A percentile compares a stretch with the other conserved stretches of the same genome.
These are phyloP conservation scores for Zonotrichia leucophrys DNA, from an alignment of 2,113 vertebrate species.

Conservation along the genomic window DNA sequence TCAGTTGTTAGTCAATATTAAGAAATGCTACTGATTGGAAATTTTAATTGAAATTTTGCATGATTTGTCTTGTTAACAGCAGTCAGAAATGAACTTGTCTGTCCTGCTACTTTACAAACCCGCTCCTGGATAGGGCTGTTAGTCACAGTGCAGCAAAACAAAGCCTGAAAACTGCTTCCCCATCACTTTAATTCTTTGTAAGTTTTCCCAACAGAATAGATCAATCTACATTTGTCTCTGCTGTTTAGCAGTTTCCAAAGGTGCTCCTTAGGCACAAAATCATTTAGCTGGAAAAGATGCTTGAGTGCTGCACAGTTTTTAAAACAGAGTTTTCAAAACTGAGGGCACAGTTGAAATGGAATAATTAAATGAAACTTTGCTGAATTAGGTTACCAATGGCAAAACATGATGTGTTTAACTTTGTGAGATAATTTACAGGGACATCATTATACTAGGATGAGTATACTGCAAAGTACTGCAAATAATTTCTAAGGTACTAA, in stretches of 20 bases:
- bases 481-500: neutral
- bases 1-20: neutral
- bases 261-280: neutral
- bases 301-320: neutral
- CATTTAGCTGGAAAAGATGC: neutral
- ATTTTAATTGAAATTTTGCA: neutral
- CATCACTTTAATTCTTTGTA: slow-evolving; percentile 34
- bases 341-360: neutral
- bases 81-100: neutral
- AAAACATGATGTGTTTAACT: neutral
- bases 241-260: neutral
- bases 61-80: neutral
- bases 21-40: neutral
- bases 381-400: neutral
- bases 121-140: neutral
- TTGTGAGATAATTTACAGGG: neutral
- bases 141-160: neutral
- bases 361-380: neutral
- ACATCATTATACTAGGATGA: neutral
- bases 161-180: slow-evolving; percentile 30
- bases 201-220: neutral
- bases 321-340: neutral
- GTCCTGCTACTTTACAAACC: neutral
- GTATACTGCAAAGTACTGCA: neutral
- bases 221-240: neutral